phyloP scores from a whole-genome alignment of 2,113 vertebrate genomes.

The Centropus unirufus region DNA sequence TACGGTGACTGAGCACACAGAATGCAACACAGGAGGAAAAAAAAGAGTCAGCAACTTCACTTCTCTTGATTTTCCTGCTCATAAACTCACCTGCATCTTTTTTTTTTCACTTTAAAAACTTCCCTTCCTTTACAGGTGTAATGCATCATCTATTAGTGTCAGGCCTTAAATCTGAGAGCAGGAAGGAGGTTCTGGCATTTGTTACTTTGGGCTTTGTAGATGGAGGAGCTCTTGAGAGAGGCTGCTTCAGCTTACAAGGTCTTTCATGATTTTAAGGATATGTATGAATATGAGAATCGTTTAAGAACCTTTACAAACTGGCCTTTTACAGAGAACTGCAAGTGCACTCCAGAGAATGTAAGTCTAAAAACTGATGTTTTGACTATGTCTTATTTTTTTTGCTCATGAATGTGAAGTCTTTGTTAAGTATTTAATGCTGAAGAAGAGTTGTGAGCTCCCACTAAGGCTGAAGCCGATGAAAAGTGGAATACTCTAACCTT shows the following conservation, averaged over 20 bases:
- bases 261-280: slow-evolving; percentile 64
- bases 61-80: not conserved
- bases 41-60: not conserved
- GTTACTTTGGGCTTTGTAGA: rapidly evolving
- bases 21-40: rapidly evolving
- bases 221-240: slow-evolving; percentile 3
- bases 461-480: not conserved
- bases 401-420: not conserved
- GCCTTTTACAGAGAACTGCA: slow-evolving; percentile 83
- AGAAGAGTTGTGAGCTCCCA: rapidly evolving
- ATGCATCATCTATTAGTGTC: not conserved
- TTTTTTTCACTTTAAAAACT: not conserved
- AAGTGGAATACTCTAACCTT: not conserved
- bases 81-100: not conserved
- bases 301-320: slow-evolving; percentile 80
- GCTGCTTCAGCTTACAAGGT: not conserved
- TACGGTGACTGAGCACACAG: rapidly evolving
- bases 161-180: not conserved
- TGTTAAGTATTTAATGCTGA: not conserved
- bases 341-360: slow-evolving; percentile 83
- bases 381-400: not conserved
- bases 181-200: rapidly evolving
- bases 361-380: not conserved
- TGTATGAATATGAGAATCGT: slow-evolving; percentile 79
- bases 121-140: slow-evolving; percentile 4